These are phyloP conservation scores for Habropoda laboriosa DNA, from an alignment of 1,140 invertebrate genomes.

Conservation along the genomic window DNA sequence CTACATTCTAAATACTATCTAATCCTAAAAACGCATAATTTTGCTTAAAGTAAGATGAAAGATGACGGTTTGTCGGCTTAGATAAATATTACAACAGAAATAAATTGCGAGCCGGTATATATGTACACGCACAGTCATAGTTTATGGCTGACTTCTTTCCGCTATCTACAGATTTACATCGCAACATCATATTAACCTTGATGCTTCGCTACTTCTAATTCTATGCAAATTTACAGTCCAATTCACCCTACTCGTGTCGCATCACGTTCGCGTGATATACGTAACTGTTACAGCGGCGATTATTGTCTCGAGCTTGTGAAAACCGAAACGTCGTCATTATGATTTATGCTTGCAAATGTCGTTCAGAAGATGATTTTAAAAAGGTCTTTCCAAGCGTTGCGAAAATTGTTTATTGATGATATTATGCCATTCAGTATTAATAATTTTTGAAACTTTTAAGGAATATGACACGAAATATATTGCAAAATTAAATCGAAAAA, in stretches of 20 bases:
- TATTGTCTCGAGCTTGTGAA: slow-evolving; percentile 30
- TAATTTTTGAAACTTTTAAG: neutral
- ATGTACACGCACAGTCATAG: slow-evolving; percentile 30
- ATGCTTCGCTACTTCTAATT: slow-evolving; percentile 28
- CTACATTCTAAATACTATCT: neutral
- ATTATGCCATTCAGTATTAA: no score
- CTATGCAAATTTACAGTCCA: slow-evolving; percentile 64
- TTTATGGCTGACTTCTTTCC: slow-evolving; percentile 24
- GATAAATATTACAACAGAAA: slow-evolving; percentile 46
- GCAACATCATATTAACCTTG: slow-evolving; percentile 37
- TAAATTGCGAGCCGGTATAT: neutral
- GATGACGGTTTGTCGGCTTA: neutral
- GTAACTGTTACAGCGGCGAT: neutral
- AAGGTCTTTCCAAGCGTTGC: neutral
- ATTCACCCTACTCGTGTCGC: neutral
- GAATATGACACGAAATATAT: no score
- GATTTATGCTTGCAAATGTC: no score
- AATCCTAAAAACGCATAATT: neutral
- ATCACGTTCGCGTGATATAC: neutral
- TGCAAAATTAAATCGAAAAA: no score
- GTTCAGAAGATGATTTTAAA: neutral
- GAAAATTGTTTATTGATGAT: neutral
- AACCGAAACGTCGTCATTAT: neutral
- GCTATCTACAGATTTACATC: slow-evolving; percentile 69
- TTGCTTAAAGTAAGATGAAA: neutral